phyloP scores from a whole-genome alignment of 2,797 vertebrate species.

The Botia almorhae region DNA sequence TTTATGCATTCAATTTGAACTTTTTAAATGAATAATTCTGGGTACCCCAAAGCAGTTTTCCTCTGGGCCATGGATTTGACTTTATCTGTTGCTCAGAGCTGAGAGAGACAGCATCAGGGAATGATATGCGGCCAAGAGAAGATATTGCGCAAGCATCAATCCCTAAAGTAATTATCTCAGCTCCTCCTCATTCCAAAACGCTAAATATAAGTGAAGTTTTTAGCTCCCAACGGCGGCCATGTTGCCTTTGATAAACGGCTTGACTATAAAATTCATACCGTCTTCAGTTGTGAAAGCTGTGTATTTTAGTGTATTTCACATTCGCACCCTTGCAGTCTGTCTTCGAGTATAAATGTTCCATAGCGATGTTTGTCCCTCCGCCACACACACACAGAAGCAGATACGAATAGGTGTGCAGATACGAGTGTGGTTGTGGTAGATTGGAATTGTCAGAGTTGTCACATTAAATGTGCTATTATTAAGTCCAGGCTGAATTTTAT shows the following conservation, averaged over 20 bases:
- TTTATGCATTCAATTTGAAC: slow-evolving; percentile 55
- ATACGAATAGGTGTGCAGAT: slow-evolving; percentile 44
- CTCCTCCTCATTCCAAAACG: slow-evolving; percentile 83
- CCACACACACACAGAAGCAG: slow-evolving; percentile 28
- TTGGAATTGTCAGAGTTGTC: slow-evolving; percentile 89
- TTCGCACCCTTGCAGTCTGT: slow-evolving; percentile 9
- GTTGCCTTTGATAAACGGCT: slow-evolving; percentile 85
- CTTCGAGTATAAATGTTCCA: slow-evolving; percentile 7
- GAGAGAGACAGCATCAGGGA: slow-evolving; percentile 11
- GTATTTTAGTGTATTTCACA: slow-evolving; percentile 29
- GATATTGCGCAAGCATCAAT: slow-evolving; percentile 53
- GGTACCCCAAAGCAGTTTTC: slow-evolving; percentile 24
- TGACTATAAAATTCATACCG: slow-evolving; percentile 83
- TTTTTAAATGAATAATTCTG: slow-evolving; percentile 41
- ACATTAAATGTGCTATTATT: slow-evolving; percentile 90
- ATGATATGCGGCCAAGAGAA: slow-evolving; percentile 36
- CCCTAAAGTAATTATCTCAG: slow-evolving; percentile 80
- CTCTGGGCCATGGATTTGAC: slow-evolving; percentile 18
- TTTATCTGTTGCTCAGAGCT: slow-evolving; percentile 47
- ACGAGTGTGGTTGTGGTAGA: slow-evolving; percentile 79
- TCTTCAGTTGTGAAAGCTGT: slow-evolving; percentile 63
- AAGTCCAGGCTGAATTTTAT: slow-evolving; percentile 88
- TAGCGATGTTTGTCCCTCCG: not conserved
- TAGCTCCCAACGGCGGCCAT: slow-evolving; percentile 79
- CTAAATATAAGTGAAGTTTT: slow-evolving; percentile 82